phyloP scores from a whole-genome alignment of 2,888 invertebrate genomes.

The Drosophila melanosoma region DNA sequence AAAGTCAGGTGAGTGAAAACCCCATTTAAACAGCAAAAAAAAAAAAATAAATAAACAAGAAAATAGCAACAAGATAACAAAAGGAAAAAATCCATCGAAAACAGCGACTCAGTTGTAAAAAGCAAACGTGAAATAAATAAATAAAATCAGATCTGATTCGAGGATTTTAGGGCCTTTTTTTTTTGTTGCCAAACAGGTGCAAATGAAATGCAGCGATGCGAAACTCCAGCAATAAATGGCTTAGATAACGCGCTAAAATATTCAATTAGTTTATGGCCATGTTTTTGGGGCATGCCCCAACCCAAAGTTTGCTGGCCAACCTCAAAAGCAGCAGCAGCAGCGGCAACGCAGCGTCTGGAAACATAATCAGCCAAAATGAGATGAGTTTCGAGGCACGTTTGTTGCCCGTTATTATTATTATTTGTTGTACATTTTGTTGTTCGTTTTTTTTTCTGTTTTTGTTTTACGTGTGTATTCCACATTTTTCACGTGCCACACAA shows the following conservation, averaged over 20 bases:
- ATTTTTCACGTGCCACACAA: slow-evolving; percentile 56
- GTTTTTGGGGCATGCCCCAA: slow-evolving; percentile 40
- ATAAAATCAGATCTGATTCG: slow-evolving; percentile 73
- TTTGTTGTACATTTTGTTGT: slow-evolving; percentile 1
- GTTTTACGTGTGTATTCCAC: slow-evolving; percentile 27
- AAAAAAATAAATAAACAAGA: slow-evolving; percentile 37
- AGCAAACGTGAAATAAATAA: slow-evolving; percentile 69
- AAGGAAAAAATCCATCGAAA: slow-evolving; percentile 32
- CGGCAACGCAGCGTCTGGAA: slow-evolving; percentile 14
- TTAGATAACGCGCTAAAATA: slow-evolving; percentile 78
- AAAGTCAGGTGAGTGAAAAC: slow-evolving; percentile 45
- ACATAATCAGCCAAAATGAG: slow-evolving; percentile 58
- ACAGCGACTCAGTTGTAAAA: slow-evolving; percentile 42
- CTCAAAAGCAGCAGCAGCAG: slow-evolving; percentile 20
- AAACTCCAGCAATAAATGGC: slow-evolving; percentile 79
- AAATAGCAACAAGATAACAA: slow-evolving; percentile 50
- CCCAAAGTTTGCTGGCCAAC: slow-evolving; percentile 15
- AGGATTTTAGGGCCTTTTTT: slow-evolving; percentile 27
- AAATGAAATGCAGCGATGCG: slow-evolving; percentile 74
- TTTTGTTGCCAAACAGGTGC: slow-evolving; percentile 46
- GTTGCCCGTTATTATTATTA: slow-evolving; percentile 40
- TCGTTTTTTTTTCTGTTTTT: slow-evolving; percentile 36
- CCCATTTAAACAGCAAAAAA: slow-evolving; percentile 27
- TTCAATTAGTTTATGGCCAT: slow-evolving; percentile 79
- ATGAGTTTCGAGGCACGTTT: slow-evolving; percentile 53